A percentile compares a stretch with the other conserved stretches of the same genome.
These are phyloP conservation scores for Rhabdophis nuchalis DNA, from an alignment of 2,797 vertebrate species.

Conservation along the genomic window DNA sequence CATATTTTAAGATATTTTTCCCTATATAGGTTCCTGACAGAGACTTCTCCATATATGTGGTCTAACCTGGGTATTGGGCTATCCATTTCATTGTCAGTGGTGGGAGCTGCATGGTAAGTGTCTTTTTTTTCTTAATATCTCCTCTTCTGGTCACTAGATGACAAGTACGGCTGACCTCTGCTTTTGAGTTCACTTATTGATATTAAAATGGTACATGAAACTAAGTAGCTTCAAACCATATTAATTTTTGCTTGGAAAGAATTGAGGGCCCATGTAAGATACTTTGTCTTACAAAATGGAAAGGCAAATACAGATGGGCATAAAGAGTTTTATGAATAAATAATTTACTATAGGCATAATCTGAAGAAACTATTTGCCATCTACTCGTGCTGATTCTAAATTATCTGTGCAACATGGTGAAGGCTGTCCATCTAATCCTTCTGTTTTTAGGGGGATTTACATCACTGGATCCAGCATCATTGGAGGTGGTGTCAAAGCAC, in stretches of 20 bases:
- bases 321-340: background rate
- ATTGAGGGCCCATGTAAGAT: background rate
- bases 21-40: slow-evolving; percentile 88
- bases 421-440: background rate
- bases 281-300: background rate
- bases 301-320: background rate
- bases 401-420: background rate
- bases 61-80: slow-evolving; percentile 93
- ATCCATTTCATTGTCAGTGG: slow-evolving; percentile 94
- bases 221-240: background rate
- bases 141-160: background rate
- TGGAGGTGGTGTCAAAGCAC: slow-evolving; percentile 95
- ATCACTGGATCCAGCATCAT: slow-evolving; percentile 98
- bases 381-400: background rate
- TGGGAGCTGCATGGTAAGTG: slow-evolving; percentile 96
- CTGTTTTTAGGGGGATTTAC: slow-evolving; percentile 89
- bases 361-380: background rate
- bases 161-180: background rate
- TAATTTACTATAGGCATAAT: background rate
- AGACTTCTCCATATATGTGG: slow-evolving; percentile 99
- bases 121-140: background rate
- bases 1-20: background rate
- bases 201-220: background rate
- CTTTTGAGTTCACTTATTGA: background rate
- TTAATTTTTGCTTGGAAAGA: background rate